Conservation (phyloP, 2,113 vertebrate species). For the Budorcas taxicolor region DNA sequence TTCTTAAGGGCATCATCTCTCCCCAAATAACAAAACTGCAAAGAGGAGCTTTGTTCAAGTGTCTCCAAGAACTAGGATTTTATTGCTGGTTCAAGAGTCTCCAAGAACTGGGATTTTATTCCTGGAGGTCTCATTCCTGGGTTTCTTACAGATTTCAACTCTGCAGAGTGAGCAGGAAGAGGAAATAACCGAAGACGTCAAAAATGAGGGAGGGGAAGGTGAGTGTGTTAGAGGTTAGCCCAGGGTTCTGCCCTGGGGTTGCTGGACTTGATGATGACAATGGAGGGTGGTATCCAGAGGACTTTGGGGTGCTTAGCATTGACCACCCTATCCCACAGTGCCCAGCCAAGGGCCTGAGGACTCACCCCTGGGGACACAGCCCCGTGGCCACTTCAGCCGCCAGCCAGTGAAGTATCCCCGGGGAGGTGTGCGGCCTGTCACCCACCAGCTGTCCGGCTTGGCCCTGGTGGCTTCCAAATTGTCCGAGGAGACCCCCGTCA, state of each 20-base stretch:
- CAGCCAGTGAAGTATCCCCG: conserved; percentile 85
- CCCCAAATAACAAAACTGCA: neutral
- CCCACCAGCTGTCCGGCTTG: conserved; percentile 55
- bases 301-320: neutral
- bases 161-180: neutral
- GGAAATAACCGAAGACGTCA: neutral
- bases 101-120: neutral
- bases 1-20: neutral
- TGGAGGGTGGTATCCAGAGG: neutral
- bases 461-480: conserved; percentile 52
- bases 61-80: neutral
- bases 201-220: conserved; percentile 28
- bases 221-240: neutral
- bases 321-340: neutral
- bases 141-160: conserved; percentile 33
- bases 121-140: neutral
- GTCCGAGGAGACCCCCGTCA: neutral
- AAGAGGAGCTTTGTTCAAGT: neutral
- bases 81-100: neutral
- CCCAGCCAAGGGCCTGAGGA: conserved; percentile 51
- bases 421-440: conserved; percentile 54
- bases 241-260: neutral
- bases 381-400: conserved; percentile 83
- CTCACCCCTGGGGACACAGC: conserved; percentile 63
- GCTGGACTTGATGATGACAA: neutral